Base-by-base conservation (phyloP, 2,888 invertebrate species). In the Hydroisotoma schaefferi region DNA sequence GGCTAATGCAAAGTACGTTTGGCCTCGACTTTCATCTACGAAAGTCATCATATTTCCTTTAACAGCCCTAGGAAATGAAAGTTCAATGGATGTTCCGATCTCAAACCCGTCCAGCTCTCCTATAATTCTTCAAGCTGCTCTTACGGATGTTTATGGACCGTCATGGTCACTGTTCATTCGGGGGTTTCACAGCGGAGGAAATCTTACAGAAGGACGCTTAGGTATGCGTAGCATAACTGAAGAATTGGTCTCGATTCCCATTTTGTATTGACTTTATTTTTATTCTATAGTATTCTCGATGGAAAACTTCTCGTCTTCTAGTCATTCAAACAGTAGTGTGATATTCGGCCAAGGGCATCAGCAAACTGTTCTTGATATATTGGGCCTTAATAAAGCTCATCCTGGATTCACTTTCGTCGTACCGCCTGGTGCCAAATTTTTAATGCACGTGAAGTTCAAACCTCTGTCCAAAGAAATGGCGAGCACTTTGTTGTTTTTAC, bases 111-210 rank as follows among this genome's bases (percentile, higher is more conserved):
- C 84, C 65, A 82, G 82, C 74, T 76, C 77, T 56, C 82, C 86
- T 63, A 76, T 91, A 61, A 78, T 89, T 61, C 80, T 90, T 73
- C 91, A 92, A 76, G 77, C 87, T 58, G 80, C 87, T n/a, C 82
- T 88, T 73, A 82, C 71, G n/a, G 59, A 37, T 33, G 61, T 68
- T 8, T 73, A 71, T 57, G 73, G 71, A 27, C 60, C 68, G 0
- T 55, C 59, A 28, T 73, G 71, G 73, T 49, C 65, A 10, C 64
- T 62, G 28, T 69, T 67, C 57, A 56, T 65, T 38, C 58, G 55
- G 15, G 63, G 60, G 5, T 59, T 51, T 38, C 33, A 43, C 23
- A 54, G 59, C 4, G 61, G 54, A 12, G 69, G 65, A 40, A 69
- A 69, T 55, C 22, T 60, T 5, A 61, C 67, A 15, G 69, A 65